Conservation (phyloP, 2,797 vertebrate species). For the Leptoclinus maculatus region DNA sequence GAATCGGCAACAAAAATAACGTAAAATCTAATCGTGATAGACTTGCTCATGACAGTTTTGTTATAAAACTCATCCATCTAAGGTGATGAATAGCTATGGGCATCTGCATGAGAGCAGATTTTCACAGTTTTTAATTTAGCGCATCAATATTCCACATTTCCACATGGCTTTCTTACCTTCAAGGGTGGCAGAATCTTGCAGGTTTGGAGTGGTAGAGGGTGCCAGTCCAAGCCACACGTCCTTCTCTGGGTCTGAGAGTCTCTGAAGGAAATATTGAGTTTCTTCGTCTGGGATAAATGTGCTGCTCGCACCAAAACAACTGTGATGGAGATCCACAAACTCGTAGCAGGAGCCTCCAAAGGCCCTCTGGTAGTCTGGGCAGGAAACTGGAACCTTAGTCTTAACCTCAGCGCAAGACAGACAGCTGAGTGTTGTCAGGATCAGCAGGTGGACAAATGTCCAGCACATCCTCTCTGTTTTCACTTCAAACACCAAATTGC, state of each 20-base stretch:
- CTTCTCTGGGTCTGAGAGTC: constrained; percentile 77
- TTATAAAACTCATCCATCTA: neutral
- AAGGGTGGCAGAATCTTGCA: constrained; percentile 57
- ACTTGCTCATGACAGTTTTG: neutral
- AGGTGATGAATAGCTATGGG: neutral
- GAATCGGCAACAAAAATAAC: neutral
- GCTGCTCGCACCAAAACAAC: constrained; percentile 91
- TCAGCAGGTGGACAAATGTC: constrained; percentile 36
- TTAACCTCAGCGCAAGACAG: constrained; percentile 43
- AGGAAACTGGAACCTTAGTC: constrained; percentile 48
- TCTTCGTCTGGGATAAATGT: constrained; percentile 86
- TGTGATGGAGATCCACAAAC: constrained; percentile 78
- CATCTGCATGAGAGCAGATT: neutral
- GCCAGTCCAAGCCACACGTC: constrained; percentile 90
- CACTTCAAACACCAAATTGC: neutral
- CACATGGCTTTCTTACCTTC: constrained; percentile 60
- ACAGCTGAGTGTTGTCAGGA: constrained; percentile 49
- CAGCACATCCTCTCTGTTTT: constrained; percentile 68
- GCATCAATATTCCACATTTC: neutral
- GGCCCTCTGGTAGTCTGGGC: constrained; percentile 81
- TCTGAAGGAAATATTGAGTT: constrained; percentile 88
- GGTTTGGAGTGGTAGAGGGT: constrained; percentile 62
- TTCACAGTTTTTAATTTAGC: neutral
- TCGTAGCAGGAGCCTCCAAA: constrained; percentile 89
- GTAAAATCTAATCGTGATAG: neutral